Evolutionary conservation across 2,888 invertebrate genomes (phyloP).

Genomic region (Stenotaenia linearis): DNA sequence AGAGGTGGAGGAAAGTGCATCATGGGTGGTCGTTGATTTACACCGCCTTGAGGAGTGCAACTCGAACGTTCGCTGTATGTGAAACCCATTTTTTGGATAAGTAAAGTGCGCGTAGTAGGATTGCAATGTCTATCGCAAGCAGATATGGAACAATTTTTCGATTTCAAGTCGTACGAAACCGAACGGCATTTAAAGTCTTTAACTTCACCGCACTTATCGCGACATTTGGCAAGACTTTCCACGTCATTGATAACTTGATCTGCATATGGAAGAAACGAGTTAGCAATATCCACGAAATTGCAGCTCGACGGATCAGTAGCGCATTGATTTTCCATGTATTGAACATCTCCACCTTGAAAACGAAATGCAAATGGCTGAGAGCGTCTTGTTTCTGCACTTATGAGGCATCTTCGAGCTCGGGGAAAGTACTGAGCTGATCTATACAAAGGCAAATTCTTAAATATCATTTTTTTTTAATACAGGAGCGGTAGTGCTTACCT

Average conservation of each 20-base stretch:
- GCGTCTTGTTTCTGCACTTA: slow-evolving; percentile 52
- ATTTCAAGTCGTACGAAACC: slow-evolving; percentile 52
- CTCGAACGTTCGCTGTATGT: slow-evolving; percentile 28
- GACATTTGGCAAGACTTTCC: slow-evolving; percentile 63
- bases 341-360: slow-evolving; percentile 47
- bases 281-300: slow-evolving; percentile 48
- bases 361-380: slow-evolving; percentile 50
- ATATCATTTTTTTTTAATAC: neutral
- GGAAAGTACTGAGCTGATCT: slow-evolving; percentile 26
- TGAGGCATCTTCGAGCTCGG: slow-evolving; percentile 46
- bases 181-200: slow-evolving; percentile 54
- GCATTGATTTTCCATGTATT: slow-evolving; percentile 55
- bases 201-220: slow-evolving; percentile 56
- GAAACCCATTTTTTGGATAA: slow-evolving; percentile 1
- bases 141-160: slow-evolving; percentile 60
- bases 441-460: neutral
- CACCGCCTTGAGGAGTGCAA: neutral
- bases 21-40: neutral
- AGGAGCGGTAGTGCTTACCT: too few species aligned
- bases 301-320: slow-evolving; percentile 50
- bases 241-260: slow-evolving; percentile 57
- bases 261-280: slow-evolving; percentile 47
- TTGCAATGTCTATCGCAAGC: slow-evolving; percentile 66
- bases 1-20: slow-evolving; percentile 13
- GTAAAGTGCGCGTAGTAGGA: slow-evolving; percentile 48